Percentiles rank a stretch among this genome's conserved stretches.
Evolutionary conservation across 2,888 invertebrate species (phyloP).

Genomic region (Tetropium fuscum): DNA sequence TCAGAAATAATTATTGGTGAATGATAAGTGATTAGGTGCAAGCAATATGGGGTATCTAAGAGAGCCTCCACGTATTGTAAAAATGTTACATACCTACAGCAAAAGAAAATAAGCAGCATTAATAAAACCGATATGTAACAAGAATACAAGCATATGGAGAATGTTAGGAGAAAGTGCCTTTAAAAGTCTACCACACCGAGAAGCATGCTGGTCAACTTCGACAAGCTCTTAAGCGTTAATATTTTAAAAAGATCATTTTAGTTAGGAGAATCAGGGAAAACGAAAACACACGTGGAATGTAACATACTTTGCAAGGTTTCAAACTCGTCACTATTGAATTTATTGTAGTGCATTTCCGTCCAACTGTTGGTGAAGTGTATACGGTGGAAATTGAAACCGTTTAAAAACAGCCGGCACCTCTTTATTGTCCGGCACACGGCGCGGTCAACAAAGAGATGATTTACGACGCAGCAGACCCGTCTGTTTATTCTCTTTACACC

Average conservation of each 20-base stretch:
- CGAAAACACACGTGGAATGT: too few relatives aligned
- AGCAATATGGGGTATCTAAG: constrained; percentile 34
- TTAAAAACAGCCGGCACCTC: too few relatives aligned
- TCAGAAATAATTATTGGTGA: constrained; percentile 45
- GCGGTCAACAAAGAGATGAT: too few relatives aligned
- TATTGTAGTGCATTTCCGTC: too few relatives aligned
- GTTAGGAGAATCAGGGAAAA: too few relatives aligned
- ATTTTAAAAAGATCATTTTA: constrained; percentile 24
- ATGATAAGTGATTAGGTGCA: constrained; percentile 38
- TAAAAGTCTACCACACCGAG: constrained; percentile 40
- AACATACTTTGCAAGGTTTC: too few relatives aligned
- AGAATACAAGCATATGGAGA: constrained; percentile 12
- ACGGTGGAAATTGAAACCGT: too few relatives aligned
- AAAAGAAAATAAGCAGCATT: constrained; percentile 11
- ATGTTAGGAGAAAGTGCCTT: constrained; percentile 13
- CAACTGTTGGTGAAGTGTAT: too few relatives aligned
- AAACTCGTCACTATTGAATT: too few relatives aligned
- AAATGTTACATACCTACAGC: constrained; percentile 3
- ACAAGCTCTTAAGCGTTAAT: constrained; percentile 26
- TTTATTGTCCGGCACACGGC: too few relatives aligned
- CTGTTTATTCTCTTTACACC: too few relatives aligned
- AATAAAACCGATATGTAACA: constrained; percentile 11
- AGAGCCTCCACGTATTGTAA: not conserved
- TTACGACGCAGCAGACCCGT: too few relatives aligned
- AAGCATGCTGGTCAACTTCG: constrained; percentile 39